Base-by-base conservation (phyloP, 2,888 invertebrate species). In the Xestobium rufovillosum region DNA sequence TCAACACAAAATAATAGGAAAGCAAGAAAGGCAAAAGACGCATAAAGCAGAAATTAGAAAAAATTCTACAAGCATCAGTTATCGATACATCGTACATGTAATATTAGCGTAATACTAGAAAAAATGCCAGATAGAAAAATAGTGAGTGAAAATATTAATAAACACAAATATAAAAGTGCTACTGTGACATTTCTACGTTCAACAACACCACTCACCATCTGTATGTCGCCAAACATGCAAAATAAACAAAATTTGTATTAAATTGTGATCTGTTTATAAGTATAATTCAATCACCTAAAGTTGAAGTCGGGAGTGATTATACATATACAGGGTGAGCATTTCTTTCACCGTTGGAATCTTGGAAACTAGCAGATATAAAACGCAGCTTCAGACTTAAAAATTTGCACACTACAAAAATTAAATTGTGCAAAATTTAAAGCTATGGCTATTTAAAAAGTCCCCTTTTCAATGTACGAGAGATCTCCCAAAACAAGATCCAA, bases 141-240 rank as follows among this genome's bases (percentile, higher is more conserved):
- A 42, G 38, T 42, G 27, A 25, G 39, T 23, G 39, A 31, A 35
- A 36, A 33, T 15, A 43, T 39, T 39, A 34, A 42, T 37, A 41
- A 43, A 42, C 45, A 44, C 14, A 14, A n/a, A 11, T 9, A 35
- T 10, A 10, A 17, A 34, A 12, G 30, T 30, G 25, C 23, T 31
- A 12, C n/a, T 15, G 6, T 11, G 16, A 23, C 17, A 11, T n/a
- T 23, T 29, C 17, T 19, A 26, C n/a, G 14, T 8, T 14, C 12
- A 25, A 11, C 12, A 14, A 9, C 43, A 42, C 52, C 54, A 64
- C 64, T 64, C 62, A 64, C 64, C 64, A 62, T 62, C 64, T 64
- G 60, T 45, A 45, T 56, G 44, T 52, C 55, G 52, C 53, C 46
- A 42, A 40, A 47, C 60, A 61, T 62, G 61, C 55, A 62, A 63